Evolutionary conservation across 2,888 invertebrate genomes (phyloP).

Genomic region (Odontomyia ornata): DNA sequence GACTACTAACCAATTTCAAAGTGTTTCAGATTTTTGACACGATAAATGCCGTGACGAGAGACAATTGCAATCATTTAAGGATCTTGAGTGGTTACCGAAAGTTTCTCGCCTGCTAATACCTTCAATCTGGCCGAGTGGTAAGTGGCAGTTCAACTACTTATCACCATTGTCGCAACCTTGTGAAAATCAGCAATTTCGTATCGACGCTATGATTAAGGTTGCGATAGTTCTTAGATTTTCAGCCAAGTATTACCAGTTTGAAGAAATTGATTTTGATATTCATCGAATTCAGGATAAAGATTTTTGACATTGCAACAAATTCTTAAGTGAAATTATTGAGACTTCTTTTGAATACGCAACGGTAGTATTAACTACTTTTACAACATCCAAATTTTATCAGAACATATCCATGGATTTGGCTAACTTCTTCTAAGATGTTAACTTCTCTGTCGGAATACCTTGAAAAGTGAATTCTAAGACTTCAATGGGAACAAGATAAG

Average conservation of each 20-base stretch:
- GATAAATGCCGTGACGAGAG: slow-evolving; percentile 32
- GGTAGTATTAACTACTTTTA: too few species aligned
- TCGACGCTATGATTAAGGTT: neutral
- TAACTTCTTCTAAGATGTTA: too few species aligned
- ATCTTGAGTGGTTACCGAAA: slow-evolving; percentile 30
- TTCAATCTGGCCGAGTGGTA: neutral
- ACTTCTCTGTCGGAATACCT: too few species aligned
- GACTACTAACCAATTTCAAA: slow-evolving; percentile 35
- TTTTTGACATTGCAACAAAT: too few species aligned
- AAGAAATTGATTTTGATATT: too few species aligned
- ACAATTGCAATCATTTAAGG: slow-evolving; percentile 43
- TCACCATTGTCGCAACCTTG: slow-evolving; percentile 15
- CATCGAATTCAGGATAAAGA: too few species aligned
- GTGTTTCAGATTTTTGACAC: slow-evolving; percentile 43
- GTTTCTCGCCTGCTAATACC: slow-evolving; percentile 15
- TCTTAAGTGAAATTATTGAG: too few species aligned
- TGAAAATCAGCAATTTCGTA: neutral
- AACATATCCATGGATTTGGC: too few species aligned
- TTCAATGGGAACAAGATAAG: too few species aligned
- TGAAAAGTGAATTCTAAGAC: too few species aligned
- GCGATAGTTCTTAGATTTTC: neutral
- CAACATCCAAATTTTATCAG: too few species aligned
- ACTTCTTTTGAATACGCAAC: too few species aligned
- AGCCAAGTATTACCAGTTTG: neutral
- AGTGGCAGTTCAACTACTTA: neutral